Evolutionary conservation across 2,113 vertebrate genomes (phyloP), one percentile per base, ranked within the genome.

Genomic region (Tretioscincus oriximinensis): DNA sequence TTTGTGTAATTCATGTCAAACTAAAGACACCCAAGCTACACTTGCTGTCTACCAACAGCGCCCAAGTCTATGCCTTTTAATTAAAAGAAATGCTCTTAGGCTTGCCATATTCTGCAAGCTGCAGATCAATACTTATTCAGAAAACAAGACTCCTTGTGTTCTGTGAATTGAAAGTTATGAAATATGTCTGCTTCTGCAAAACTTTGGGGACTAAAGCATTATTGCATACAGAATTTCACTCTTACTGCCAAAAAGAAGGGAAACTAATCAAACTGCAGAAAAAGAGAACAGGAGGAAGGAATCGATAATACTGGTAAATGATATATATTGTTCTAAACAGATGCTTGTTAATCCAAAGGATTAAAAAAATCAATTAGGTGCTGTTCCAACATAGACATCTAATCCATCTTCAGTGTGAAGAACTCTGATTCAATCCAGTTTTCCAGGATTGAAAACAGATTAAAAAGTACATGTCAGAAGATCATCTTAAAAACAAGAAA

Each of bases 101-200:
- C 86, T 92, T 89, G 31, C 73, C 63, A 28, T 89, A 84, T 82
- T 91, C 90, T 88, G 60, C 79, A 90, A 86, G 76, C 68, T 54
- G 28, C 1, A 66, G 78, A 94, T 93, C 88, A 91, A 94, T 93
- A 93, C 76, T 90, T 90, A 92, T 77, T 93, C 77, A 90, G 88
- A 93, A 92, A 93, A 87, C 83, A 87, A 90, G 80, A 90, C 76
- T 91, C 80, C 54, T 88, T 58, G 47, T 21, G 85, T 84, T 89
- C 80, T 76, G 87, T 65, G 77, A 80, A 90, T 74, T 87, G 76
- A 91, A 83, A 88, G 86, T 69, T 88, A 83, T 84, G 84, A 89
- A 88, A 90, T 90, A 85, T 2, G 65, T 26, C 82, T 89, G 72
- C 77, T 87, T 67, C 76, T 76, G 63, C 83, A 89, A 85, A 91